A percentile compares a stretch with the other conserved stretches of the same genome.
Conservation (phyloP, 2,113 vertebrate species). For the Xiphorhynchus elegans region DNA sequence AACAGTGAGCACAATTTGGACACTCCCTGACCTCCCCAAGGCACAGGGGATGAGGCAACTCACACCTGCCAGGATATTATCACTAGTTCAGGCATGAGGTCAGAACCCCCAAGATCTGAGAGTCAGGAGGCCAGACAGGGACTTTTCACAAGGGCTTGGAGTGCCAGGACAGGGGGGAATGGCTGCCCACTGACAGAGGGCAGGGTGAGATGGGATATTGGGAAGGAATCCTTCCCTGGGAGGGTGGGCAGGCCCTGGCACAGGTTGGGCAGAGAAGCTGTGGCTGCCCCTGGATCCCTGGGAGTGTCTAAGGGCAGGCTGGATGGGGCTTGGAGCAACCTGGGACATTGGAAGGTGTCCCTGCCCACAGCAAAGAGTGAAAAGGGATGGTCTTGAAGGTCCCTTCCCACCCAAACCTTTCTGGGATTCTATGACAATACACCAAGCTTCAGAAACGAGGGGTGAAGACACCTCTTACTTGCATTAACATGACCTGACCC, state of each 20-base stretch:
- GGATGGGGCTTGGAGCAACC: neutral
- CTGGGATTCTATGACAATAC: neutral
- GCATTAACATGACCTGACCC: neutral
- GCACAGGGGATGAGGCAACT: neutral
- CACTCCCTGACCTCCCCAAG: neutral
- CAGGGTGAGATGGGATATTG: rapidly evolving
- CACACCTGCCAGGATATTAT: neutral
- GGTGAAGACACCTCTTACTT: neutral
- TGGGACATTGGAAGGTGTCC: neutral
- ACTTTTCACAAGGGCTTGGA: neutral
- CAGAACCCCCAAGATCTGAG: neutral
- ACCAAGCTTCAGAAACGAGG: neutral
- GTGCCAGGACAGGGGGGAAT: neutral
- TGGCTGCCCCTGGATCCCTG: neutral
- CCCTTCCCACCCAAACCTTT: rapidly evolving
- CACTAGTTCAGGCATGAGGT: neutral
- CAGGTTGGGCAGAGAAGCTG: neutral
- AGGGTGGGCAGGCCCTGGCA: neutral
- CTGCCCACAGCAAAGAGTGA: neutral
- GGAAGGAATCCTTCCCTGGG: neutral
- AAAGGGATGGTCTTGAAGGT: rapidly evolving
- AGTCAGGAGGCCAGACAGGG: neutral
- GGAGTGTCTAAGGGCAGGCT: neutral
- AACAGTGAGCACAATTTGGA: neutral
- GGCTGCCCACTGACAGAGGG: neutral